Conservation (phyloP, 2,888 invertebrate species). For the Callosobruchus maculatus region DNA sequence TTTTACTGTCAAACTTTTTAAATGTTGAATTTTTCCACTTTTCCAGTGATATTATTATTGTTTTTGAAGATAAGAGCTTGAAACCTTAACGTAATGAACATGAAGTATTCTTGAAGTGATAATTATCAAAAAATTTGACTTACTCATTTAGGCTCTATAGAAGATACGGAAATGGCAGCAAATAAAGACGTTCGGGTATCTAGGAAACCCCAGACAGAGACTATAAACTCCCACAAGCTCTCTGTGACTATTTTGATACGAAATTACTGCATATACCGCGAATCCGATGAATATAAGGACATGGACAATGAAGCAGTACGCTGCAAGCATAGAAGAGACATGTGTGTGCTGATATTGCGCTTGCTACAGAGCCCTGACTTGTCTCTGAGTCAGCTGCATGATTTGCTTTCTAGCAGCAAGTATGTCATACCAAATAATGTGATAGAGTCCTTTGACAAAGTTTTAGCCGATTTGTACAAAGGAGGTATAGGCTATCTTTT, state of each 20-base stretch:
- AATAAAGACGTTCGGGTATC: neutral
- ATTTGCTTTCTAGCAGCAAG: constrained; percentile 60
- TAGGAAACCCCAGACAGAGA: constrained; percentile 21
- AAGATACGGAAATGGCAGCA: neutral
- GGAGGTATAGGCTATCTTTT: constrained; percentile 50
- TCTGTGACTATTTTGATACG: constrained; percentile 72
- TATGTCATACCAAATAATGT: constrained; percentile 58
- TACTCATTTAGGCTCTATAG: too few relatives aligned
- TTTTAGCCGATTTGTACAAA: constrained; percentile 56
- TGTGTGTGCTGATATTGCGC: constrained; percentile 76
- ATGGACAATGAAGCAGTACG: constrained; percentile 52
- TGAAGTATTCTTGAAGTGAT: too few relatives aligned
- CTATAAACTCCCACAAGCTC: constrained; percentile 75
- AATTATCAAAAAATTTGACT: neutral
- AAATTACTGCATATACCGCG: constrained; percentile 66
- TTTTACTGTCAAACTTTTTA: too few relatives aligned
- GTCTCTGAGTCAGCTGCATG: constrained; percentile 65
- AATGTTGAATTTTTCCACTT: too few relatives aligned
- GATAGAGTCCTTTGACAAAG: constrained; percentile 57
- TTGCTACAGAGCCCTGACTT: constrained; percentile 80
- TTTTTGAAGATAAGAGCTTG: too few relatives aligned
- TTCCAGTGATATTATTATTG: too few relatives aligned
- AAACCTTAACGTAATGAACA: too few relatives aligned
- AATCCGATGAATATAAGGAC: constrained; percentile 50
- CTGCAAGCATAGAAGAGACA: constrained; percentile 67